Base-by-base conservation (phyloP, 2,888 invertebrate genomes). In the Eilema caniola region DNA sequence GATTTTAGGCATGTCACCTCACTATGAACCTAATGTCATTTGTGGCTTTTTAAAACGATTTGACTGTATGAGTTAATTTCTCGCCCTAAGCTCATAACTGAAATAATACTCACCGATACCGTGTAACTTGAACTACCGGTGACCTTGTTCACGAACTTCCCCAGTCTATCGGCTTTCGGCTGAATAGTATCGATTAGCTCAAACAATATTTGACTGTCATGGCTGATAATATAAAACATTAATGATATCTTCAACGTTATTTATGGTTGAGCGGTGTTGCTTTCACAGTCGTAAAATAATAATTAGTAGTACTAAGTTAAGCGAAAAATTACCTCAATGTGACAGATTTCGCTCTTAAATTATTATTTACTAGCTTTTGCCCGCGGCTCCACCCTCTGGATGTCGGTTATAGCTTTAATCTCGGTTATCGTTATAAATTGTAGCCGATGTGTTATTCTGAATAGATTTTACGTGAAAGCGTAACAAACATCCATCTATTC, bases 71-170 rank as follows among this genome's bases (percentile, higher is more conserved):
- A 53, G 53, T 53, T 20, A 2, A 25, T 24, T 41, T 25, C 16
- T 23, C 10, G 7, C 25, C 5, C 1, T 41, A 3, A 25, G 62
- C 16, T 41, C 16, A 16, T 41, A 8, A 24, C 41, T 24, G 16
- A 62, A 41, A 24, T 41, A 62, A 62, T 24, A 37, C 3, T 23
- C 8, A 37, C 37, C 23, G 8, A 37, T 24, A 62, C 16, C 16
- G 16, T 37, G n/a, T 41, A n/a, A 23, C 65, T 56, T 31, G 53
- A 65, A 65, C 65, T 47, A 8, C 23, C 4, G 24, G 12, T 77
- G 70, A 79, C 81, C 81, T 79, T 79, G 74, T 66, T 67, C 70
- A 69, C 70, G 64, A 65, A 60, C 68, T 31, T 70, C 60, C 67
- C 63, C 66, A 79, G 74, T 71, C 25, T 20, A 53, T n/a, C 53